Base-by-base conservation (phyloP, 2,797 vertebrate genomes). In the Bovichtus variegatus region DNA sequence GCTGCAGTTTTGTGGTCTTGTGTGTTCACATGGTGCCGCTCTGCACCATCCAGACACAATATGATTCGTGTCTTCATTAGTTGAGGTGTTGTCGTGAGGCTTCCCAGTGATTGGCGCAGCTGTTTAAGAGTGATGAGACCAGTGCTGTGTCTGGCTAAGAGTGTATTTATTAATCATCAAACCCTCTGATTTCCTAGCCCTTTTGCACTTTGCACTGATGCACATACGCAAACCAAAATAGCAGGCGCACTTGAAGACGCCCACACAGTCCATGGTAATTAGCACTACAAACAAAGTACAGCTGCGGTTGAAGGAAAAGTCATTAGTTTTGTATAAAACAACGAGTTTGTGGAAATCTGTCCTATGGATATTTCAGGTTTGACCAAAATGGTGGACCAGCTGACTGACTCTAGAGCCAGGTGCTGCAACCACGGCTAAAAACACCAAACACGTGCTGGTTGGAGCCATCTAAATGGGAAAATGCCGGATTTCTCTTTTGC, bases 111-210 rank as follows among this genome's bases (percentile, higher is more conserved):
- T 44, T 41, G 62, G 54, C 1, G 4, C 29, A 69, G 49, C 65
- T 49, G 19, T 55, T 55, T 62, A 57, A 53, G 49, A 46, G 36
- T 3, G 7, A 50, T 50, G 3, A 41, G 16, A 18, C 34, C 34
- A 12, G 12, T 21, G 41, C 55, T 25, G 21, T 46, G 27, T 54
- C 50, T 44, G 59, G 27, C 51, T 64, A 5, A 43, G 62, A 58
- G 51, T 53, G 38, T 34, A 46, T 55, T 55, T 55, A 34, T 55
- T 16, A 55, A 54, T 67, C 63, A 40, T 36, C 31, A 41, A 49
- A 29, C 16, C 50, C 25, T 31, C 21, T 0, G 19, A 16, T 54
- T 67, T 12, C 36, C 18, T 40, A 29, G 50, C 19, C 4, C 25
- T 54, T 15, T 15, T 46, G 53, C 40, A 46, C 53, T 57, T 36